phyloP scores from a whole-genome alignment of 2,113 vertebrate genomes.

The Archocentrus centrarchus region DNA sequence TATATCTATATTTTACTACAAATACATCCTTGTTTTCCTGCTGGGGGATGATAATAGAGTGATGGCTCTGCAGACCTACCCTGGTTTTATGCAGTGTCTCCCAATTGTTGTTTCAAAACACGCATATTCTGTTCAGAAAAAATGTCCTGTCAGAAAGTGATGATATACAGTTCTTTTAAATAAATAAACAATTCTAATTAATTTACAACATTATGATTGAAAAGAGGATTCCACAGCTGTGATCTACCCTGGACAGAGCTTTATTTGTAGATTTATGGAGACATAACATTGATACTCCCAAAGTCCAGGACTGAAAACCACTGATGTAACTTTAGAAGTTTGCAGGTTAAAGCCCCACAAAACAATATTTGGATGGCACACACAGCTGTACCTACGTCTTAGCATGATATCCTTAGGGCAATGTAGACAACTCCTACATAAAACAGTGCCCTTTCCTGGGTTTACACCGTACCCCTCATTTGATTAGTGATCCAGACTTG shows the following conservation, averaged over 20 bases:
- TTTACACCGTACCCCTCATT: not conserved
- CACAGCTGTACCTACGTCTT: not conserved
- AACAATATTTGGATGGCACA: not conserved
- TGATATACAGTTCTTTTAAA: not conserved
- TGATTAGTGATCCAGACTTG: not conserved
- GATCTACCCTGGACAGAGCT: not conserved
- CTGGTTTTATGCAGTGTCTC: constrained; percentile 10
- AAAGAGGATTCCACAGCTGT: not conserved
- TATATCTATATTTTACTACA: not conserved
- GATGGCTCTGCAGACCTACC: not conserved
- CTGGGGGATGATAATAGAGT: constrained; percentile 22
- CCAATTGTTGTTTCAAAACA: not conserved
- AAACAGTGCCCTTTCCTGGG: constrained; percentile 3
- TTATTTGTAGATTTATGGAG: not conserved
- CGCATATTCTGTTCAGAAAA: not conserved
- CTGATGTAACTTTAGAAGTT: not conserved
- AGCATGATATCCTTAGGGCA: not conserved
- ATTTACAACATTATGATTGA: not conserved
- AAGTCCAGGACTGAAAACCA: not conserved
- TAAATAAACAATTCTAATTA: not conserved
- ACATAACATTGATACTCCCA: not conserved
- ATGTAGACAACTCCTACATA: not conserved
- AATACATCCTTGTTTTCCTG: constrained; percentile 27
- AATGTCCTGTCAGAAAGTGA: not conserved
- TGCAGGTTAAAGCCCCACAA: not conserved